Conservation (phyloP, 2,797 vertebrate species). For the Eulemur albifrons region DNA sequence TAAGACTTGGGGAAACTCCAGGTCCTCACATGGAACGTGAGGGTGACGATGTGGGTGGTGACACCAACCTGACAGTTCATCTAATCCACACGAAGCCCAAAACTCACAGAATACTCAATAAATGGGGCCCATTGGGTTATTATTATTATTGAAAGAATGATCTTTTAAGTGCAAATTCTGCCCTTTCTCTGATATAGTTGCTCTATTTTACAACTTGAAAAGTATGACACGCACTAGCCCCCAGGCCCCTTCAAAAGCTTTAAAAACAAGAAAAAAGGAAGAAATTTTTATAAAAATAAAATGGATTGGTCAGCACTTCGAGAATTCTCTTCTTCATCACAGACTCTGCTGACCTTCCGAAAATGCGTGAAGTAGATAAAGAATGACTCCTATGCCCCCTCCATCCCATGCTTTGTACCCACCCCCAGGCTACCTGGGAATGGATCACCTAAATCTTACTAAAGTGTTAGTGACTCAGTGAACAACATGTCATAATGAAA, state of each 20-base stretch:
- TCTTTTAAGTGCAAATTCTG: not conserved
- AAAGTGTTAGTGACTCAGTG: not conserved
- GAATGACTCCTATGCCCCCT: fast-evolving
- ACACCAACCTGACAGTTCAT: not conserved
- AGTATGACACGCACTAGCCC: no score
- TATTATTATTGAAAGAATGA: not conserved
- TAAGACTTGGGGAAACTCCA: not conserved
- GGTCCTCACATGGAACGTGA: fast-evolving
- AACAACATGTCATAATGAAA: not conserved
- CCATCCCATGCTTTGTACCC: not conserved
- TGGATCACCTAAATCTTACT: not conserved
- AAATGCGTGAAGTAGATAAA: not conserved
- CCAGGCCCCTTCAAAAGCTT: not conserved
- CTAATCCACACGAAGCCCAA: not conserved
- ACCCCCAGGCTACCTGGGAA: not conserved
- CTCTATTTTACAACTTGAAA: not conserved
- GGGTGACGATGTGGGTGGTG: fast-evolving
- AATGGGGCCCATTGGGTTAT: fast-evolving
- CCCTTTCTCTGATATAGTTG: not conserved
- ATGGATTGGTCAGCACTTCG: not conserved
- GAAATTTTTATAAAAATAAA: slow-evolving; percentile 53
- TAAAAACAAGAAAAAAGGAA: not conserved
- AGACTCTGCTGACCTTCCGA: not conserved
- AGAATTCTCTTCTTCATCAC: not conserved
- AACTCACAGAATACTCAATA: not conserved